Percentiles rank a stretch among this genome's conserved stretches.
Conservation (phyloP, 2,888 invertebrate species). For the Nysson spinosus region DNA sequence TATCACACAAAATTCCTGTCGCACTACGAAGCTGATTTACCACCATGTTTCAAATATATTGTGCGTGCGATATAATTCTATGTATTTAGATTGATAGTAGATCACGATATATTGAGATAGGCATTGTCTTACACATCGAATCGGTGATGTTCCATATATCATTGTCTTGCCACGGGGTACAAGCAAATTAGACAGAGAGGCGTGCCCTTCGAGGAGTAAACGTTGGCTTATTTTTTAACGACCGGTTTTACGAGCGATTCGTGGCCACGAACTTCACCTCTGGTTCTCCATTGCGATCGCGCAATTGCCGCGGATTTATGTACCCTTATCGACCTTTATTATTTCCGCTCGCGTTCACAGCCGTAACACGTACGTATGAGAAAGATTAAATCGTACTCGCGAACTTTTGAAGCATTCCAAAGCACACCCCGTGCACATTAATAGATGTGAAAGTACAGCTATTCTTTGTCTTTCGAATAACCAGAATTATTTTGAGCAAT, state of each 20-base stretch:
- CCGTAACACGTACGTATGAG: slow-evolving; percentile 1
- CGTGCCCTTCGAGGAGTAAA: slow-evolving; percentile 35
- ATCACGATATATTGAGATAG: slow-evolving; percentile 12
- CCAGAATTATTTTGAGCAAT: too few relatives aligned
- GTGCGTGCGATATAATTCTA: not conserved
- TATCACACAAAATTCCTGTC: slow-evolving; percentile 40
- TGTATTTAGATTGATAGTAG: not conserved
- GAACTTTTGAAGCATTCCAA: not conserved
- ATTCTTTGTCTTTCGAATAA: too few relatives aligned
- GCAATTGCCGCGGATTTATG: slow-evolving; percentile 42
- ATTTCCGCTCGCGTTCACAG: slow-evolving; percentile 36
- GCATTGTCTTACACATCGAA: slow-evolving; percentile 14
- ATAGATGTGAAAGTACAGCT: too few relatives aligned
- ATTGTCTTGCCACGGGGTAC: not conserved
- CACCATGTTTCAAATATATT: not conserved
- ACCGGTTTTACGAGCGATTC: slow-evolving; percentile 63
- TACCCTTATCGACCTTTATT: slow-evolving; percentile 45
- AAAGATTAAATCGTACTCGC: slow-evolving; percentile 4
- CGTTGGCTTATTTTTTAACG: slow-evolving; percentile 63
- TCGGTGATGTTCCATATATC: not conserved
- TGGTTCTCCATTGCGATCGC: slow-evolving; percentile 29
- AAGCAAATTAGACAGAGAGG: slow-evolving; percentile 43
- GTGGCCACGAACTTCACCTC: slow-evolving; percentile 58
- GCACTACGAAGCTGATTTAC: not conserved
- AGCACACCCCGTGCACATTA: too few relatives aligned